phyloP scores from a whole-genome alignment of 2,888 invertebrate species.

The Elegia similella region DNA sequence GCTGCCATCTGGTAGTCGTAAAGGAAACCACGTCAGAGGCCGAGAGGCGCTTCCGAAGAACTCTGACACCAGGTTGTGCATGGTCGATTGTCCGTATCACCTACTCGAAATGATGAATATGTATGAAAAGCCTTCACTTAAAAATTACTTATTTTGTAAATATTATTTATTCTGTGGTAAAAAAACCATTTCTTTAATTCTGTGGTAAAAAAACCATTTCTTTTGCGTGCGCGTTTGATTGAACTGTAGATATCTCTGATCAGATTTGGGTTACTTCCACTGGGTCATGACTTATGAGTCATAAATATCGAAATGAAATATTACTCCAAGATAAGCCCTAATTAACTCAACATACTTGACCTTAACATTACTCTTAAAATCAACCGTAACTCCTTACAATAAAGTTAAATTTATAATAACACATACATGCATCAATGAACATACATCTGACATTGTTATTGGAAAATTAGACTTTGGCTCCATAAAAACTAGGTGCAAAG shows the following conservation, averaged over 20 bases:
- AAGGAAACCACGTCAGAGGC: too few relatives aligned
- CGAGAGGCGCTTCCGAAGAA: too few relatives aligned
- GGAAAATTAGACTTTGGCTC: background rate
- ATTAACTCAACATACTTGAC: background rate
- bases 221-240: background rate
- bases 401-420: background rate
- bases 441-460: background rate
- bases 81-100: too few relatives aligned
- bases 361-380: background rate
- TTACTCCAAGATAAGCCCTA: background rate
- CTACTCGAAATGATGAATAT: too few relatives aligned
- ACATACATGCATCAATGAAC: background rate
- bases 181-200: too few relatives aligned
- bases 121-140: too few relatives aligned
- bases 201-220: too few relatives aligned
- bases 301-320: constrained; percentile 6
- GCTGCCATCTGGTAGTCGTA: too few relatives aligned
- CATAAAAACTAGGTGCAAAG: constrained; percentile 3
- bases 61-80: too few relatives aligned
- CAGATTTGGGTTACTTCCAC: constrained; percentile 4
- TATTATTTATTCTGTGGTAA: too few relatives aligned
- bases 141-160: too few relatives aligned
- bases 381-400: background rate
- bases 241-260: background rate
- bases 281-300: background rate